Evolutionary conservation across 2,888 invertebrate genomes (phyloP).

Genomic region (Tipula helvola): DNA sequence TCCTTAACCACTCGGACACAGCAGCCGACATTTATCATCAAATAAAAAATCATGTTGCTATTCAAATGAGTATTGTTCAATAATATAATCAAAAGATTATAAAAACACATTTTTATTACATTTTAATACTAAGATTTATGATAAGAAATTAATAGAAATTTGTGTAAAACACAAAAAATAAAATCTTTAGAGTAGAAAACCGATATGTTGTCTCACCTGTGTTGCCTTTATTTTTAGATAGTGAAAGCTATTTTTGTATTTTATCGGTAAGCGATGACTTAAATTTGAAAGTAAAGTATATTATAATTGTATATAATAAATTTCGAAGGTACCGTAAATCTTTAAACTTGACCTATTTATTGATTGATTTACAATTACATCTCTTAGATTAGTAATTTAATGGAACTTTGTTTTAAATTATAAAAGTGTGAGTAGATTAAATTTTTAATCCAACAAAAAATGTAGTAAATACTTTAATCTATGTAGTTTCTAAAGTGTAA

Average conservation of each 20-base stretch:
- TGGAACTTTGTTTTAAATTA: too few relatives aligned
- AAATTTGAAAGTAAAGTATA: too few relatives aligned
- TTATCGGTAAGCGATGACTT: neutral
- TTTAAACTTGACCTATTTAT: too few relatives aligned
- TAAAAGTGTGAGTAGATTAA: too few relatives aligned
- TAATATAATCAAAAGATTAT: neutral
- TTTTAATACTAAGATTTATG: neutral
- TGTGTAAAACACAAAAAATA: neutral
- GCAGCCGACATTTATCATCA: neutral
- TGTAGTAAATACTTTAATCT: too few relatives aligned
- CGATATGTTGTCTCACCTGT: neutral
- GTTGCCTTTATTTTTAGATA: neutral
- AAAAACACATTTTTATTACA: neutral
- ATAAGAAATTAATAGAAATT: neutral
- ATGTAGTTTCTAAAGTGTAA: too few relatives aligned
- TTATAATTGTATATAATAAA: too few relatives aligned
- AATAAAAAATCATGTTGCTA: neutral
- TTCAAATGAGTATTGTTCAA: neutral
- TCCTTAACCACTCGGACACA: conserved; percentile 12
- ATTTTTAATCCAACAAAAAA: too few relatives aligned
- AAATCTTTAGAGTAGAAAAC: neutral
- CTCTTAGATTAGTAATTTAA: too few relatives aligned
- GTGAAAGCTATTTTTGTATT: neutral
- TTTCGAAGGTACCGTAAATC: too few relatives aligned
- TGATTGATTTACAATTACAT: too few relatives aligned